Base-by-base conservation (phyloP, 2,888 invertebrate species). In the Cantharis flavilabris region DNA sequence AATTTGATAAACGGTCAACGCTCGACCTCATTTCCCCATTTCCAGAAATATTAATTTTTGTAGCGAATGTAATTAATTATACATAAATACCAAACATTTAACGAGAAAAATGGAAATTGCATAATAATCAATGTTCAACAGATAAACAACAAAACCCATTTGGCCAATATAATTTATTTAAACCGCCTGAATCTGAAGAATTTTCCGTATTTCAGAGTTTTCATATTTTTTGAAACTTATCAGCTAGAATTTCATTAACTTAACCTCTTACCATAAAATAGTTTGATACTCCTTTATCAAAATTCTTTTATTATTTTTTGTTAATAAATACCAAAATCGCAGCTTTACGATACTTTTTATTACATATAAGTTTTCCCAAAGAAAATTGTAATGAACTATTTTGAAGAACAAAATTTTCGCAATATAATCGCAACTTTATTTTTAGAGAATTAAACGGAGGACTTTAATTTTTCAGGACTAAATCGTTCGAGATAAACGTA, bases 1-100 rank as follows among this genome's bases (percentile, higher is more conserved):
- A 73, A 70, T 69, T 16, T 69, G 78, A 78, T 78, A 76, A 78
- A 71, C 76, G 76, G 76, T 76, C 76, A 76, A 73, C 76, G 76
- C 76, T 76, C 76, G 76, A 76, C 76, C 76, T 70, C 63, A 62
- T 73, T 76, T 76, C 70, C 73, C 62, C 70, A 67, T 76, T 73
- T 76, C 71, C 62, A 73, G 65, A 65, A 73, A 72, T n/a, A 49
- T 49, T n/a, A 49, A 49, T 49, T 49, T 49, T 49, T 49, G 49
- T 49, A 49, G 2, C n/a, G n/a, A 49, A 49, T 49, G 49, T 49
- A 49, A 49, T 49, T n/a, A 49, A 49, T 49, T 49, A 49, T 49
- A 49, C 49, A 49, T 49, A 49, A 49, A 49, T 49, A 49, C 49
- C 49, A 49, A 49, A 49, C 49, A n/a, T 49, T 49, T 49, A 49